phyloP scores from a whole-genome alignment of 2,888 invertebrate genomes.

The Cheilosia grossa region DNA sequence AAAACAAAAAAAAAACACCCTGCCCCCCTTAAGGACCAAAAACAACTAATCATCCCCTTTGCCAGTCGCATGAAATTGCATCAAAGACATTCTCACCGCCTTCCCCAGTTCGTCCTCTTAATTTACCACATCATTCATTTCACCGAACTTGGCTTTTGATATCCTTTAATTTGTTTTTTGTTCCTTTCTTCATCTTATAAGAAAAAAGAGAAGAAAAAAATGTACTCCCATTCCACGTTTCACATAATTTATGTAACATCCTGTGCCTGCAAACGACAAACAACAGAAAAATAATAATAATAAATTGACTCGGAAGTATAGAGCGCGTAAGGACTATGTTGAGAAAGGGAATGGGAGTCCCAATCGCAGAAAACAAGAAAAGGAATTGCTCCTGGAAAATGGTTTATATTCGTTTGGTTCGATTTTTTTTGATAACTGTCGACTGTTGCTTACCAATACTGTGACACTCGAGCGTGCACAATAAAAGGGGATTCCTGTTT shows the following conservation, averaged over 20 bases:
- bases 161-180: conserved; percentile 29
- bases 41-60: neutral
- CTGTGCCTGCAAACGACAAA: conserved; percentile 69
- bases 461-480: conserved; percentile 46
- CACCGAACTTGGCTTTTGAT: conserved; percentile 64
- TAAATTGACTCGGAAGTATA: conserved; percentile 61
- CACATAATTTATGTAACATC: conserved; percentile 60
- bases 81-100: conserved; percentile 49
- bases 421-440: conserved; percentile 44
- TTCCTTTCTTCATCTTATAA: conserved; percentile 23
- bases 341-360: neutral
- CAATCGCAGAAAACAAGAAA: conserved; percentile 47
- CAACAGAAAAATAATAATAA: conserved; percentile 70
- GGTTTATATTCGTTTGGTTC: conserved; percentile 60
- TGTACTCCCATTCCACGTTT: conserved; percentile 12
- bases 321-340: conserved; percentile 39
- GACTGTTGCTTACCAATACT: conserved; percentile 56
- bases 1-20: neutral
- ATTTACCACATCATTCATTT: conserved; percentile 71
- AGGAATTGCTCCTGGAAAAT: conserved; percentile 62
- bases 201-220: conserved; percentile 15
- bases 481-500: conserved; percentile 39
- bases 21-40: neutral
- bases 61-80: conserved; percentile 40
- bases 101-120: conserved; percentile 49